phyloP scores from a whole-genome alignment of 2,888 invertebrate genomes.

The Nephrotoma appendiculata region DNA sequence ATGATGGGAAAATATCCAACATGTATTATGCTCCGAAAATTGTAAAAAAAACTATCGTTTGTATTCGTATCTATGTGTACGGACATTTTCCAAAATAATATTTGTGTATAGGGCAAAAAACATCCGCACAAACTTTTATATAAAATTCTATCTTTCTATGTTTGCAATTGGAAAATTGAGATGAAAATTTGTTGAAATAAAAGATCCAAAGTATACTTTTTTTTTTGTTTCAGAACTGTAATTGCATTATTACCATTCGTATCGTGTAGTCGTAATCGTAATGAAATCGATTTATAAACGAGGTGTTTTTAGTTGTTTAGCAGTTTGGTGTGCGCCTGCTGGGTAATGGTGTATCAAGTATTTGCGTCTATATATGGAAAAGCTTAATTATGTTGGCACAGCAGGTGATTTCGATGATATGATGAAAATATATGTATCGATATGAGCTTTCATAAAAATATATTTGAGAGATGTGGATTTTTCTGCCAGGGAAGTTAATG shows the following conservation, averaged over 20 bases:
- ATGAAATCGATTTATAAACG: not conserved
- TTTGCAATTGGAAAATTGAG: not conserved
- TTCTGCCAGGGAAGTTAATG: too few species aligned
- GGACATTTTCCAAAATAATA: too few species aligned
- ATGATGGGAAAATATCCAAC: not conserved
- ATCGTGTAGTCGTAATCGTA: not conserved
- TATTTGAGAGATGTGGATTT: too few species aligned
- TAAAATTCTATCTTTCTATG: not conserved
- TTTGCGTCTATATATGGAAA: not conserved
- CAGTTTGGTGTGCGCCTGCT: not conserved
- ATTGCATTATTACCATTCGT: not conserved
- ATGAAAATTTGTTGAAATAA: not conserved
- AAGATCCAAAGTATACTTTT: not conserved
- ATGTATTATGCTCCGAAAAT: not conserved
- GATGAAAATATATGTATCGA: too few species aligned
- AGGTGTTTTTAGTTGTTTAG: not conserved
- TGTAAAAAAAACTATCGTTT: not conserved
- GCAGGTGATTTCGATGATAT: not conserved
- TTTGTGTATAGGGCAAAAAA: not conserved
- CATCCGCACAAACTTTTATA: not conserved
- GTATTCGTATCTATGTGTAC: too few species aligned
- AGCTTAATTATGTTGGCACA: not conserved
- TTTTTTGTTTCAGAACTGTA: not conserved
- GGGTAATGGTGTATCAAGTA: not conserved
- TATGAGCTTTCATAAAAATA: too few species aligned